These are phyloP conservation scores for Oxyura jamaicensis DNA, from an alignment of 2,113 vertebrate species.

Conservation along the genomic window DNA sequence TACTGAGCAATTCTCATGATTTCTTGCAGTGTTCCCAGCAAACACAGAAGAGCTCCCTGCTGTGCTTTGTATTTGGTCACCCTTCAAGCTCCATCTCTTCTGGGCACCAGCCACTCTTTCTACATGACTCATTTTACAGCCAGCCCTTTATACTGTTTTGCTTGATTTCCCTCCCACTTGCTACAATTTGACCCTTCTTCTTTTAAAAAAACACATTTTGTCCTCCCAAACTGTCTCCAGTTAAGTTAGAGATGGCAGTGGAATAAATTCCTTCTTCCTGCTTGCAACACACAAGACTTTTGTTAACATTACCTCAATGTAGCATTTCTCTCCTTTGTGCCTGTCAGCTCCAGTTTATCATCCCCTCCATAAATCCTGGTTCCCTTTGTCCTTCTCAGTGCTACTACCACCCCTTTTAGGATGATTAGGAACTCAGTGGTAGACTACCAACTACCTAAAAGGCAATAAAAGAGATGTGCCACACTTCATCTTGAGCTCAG, in stretches of 20 bases:
- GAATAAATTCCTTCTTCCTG: not conserved
- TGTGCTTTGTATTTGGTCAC: not conserved
- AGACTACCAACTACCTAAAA: slow-evolving; percentile 26
- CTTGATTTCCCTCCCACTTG: not conserved
- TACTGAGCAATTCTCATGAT: not conserved
- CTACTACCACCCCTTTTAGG: not conserved
- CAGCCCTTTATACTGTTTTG: not conserved
- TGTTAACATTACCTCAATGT: not conserved
- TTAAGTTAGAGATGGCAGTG: not conserved
- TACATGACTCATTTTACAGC: not conserved
- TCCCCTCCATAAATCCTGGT: not conserved
- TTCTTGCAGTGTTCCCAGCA: not conserved
- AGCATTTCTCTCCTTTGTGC: not conserved
- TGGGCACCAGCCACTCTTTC: not conserved
- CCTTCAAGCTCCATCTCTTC: not conserved
- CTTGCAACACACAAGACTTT: not conserved
- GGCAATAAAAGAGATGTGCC: not conserved
- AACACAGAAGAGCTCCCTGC: not conserved
- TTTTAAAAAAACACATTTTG: not conserved
- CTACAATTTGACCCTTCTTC: not conserved
- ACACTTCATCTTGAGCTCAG: not conserved
- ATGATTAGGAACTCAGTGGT: slow-evolving; percentile 15
- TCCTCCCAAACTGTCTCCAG: not conserved
- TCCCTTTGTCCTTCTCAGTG: not conserved
- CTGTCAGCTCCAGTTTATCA: not conserved